Conservation (phyloP, 2,113 vertebrate genomes). For the Antennarius striatus region DNA sequence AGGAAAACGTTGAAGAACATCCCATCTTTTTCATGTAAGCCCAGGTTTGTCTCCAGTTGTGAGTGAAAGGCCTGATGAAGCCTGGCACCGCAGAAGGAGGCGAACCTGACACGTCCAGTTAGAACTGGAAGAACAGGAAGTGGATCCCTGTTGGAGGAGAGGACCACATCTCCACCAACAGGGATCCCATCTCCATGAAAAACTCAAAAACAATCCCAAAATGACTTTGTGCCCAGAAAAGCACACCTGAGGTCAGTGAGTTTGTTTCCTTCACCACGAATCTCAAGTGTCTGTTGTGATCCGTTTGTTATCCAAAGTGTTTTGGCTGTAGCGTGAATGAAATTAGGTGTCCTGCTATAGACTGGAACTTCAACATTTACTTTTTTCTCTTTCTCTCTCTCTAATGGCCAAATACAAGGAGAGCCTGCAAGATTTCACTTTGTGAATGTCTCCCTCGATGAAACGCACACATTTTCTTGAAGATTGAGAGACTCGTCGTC, state of each 20-base stretch:
- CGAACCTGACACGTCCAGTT: slow-evolving; percentile 19
- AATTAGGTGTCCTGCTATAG: slow-evolving; percentile 42
- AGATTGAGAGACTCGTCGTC: slow-evolving; percentile 17
- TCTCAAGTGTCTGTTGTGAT: slow-evolving; percentile 30
- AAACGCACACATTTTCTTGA: slow-evolving; percentile 49
- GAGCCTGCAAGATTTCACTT: slow-evolving; percentile 34
- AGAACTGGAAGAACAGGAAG: background rate
- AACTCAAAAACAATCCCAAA: slow-evolving; percentile 15
- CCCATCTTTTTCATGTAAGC: slow-evolving; percentile 43
- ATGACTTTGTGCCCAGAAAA: slow-evolving; percentile 43
- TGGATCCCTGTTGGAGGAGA: slow-evolving; percentile 13
- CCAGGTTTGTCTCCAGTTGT: slow-evolving; percentile 42
- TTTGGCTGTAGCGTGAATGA: slow-evolving; percentile 50
- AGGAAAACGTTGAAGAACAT: slow-evolving; percentile 42
- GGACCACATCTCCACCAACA: slow-evolving; percentile 37
- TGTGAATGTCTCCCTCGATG: slow-evolving; percentile 45
- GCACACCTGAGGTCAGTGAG: slow-evolving; percentile 59
- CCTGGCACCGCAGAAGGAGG: slow-evolving; percentile 46
- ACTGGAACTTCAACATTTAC: slow-evolving; percentile 48
- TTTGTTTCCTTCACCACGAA: slow-evolving; percentile 28
- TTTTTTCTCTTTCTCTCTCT: slow-evolving; percentile 19
- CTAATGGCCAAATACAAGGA: slow-evolving; percentile 50
- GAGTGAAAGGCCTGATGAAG: slow-evolving; percentile 63
- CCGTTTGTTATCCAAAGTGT: slow-evolving; percentile 40
- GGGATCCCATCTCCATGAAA: slow-evolving; percentile 25